Evolutionary conservation across 2,888 invertebrate genomes (phyloP), one percentile per base, ranked within the genome.

Genomic region (Tortrix viridana): DNA sequence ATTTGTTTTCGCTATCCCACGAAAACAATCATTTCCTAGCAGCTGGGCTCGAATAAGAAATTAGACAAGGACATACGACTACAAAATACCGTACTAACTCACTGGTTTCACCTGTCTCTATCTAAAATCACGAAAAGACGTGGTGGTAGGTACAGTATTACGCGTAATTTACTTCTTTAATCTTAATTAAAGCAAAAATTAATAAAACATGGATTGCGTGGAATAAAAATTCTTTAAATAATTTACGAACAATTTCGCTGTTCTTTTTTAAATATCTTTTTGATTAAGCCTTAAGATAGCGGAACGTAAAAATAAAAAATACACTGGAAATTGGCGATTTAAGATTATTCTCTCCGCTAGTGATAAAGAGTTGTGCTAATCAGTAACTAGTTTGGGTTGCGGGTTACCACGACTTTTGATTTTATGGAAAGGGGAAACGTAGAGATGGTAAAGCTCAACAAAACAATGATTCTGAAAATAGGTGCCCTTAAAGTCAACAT

Each of bases 201-300:
- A 46, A 44, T 26, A 41, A 14, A 41, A 41, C 41, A 41, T 50
- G 26, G 55, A 55, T 44, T n/a, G 14, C 43, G 32, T 26, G 9
- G 41, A 63, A 60, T 53, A 47, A 63, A n/a, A 65, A 67, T 68
- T 67, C 63, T 55, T 63, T 57, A 41, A 58, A 71, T 71, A 67
- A 67, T 69, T 64, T 58, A 44, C 63, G 60, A 68, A 68, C 60
- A 71, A 69, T 66, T 66, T 64, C 37, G 49, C 20, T 53, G 54
- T 54, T 65, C 65, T 66, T 69, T 63, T 61, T 53, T 57, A 60
- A 61, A 65, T 64, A 68, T 68, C 60, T 68, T 71, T 32, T 74
- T 74, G 74, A 76, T 74, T 74, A 72, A 53, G 55, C 54, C 48
- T 61, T 55, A 58, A 70, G 71, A 71, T 72, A 70, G 69, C 61